Conservation (phyloP, 2,888 invertebrate species). For the Aspidapion aeneum region DNA sequence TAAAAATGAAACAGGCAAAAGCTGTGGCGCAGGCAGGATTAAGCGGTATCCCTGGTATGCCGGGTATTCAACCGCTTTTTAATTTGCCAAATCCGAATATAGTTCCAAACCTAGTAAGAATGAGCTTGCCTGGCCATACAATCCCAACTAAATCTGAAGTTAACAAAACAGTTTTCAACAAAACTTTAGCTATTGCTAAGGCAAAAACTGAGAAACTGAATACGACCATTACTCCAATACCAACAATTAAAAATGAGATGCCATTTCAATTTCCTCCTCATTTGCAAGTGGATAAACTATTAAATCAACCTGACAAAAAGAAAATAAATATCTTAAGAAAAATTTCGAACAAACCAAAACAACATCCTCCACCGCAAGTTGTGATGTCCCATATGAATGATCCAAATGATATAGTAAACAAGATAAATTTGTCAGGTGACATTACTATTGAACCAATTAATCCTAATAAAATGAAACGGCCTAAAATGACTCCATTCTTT, state of each 20-base stretch:
- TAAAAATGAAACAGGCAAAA: slow-evolving; percentile 51
- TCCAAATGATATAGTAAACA: slow-evolving; percentile 37
- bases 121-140: slow-evolving; percentile 14
- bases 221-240: slow-evolving; percentile 46
- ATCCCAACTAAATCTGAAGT: slow-evolving; percentile 18
- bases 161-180: slow-evolving; percentile 32
- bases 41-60: slow-evolving; percentile 1
- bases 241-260: slow-evolving; percentile 30
- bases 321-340: slow-evolving; percentile 87
- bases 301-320: slow-evolving; percentile 78
- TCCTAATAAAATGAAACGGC: slow-evolving; percentile 33
- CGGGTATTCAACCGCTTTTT: slow-evolving; percentile 5
- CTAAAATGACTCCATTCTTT: slow-evolving; percentile 45
- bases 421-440: slow-evolving; percentile 46
- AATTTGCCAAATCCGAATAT: background rate
- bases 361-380: slow-evolving; percentile 42
- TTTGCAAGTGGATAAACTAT: slow-evolving; percentile 56
- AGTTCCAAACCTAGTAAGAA: slow-evolving; percentile 1
- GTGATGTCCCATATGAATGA: slow-evolving; percentile 48
- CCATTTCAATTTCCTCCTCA: slow-evolving; percentile 21
- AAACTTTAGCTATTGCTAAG: slow-evolving; percentile 44
- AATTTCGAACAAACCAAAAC: slow-evolving; percentile 66
- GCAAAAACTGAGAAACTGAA: slow-evolving; percentile 47
- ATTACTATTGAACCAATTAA: slow-evolving; percentile 56
- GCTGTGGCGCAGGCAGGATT: slow-evolving; percentile 11